These are phyloP conservation scores for Ibycter americanus DNA, from an alignment of 2,797 vertebrate species.

Conservation along the genomic window DNA sequence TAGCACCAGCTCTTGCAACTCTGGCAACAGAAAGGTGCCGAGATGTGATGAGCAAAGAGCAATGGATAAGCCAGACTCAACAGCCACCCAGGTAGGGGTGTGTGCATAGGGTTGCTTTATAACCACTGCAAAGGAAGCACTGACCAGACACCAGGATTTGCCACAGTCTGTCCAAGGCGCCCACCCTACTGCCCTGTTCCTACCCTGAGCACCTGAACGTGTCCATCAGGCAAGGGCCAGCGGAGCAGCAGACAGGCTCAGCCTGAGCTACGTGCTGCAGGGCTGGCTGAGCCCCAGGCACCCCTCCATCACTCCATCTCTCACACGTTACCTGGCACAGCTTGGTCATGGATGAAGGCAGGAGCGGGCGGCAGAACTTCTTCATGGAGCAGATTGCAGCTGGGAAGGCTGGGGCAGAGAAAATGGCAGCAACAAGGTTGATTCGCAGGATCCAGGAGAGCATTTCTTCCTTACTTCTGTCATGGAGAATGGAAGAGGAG, in stretches of 20 bases:
- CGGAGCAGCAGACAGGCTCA: neutral
- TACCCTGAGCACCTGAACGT: neutral
- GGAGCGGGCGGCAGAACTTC: constrained; percentile 92
- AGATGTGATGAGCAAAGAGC: neutral
- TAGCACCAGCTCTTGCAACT: neutral
- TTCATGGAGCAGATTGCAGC: constrained; percentile 98
- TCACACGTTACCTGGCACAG: constrained; percentile 86
- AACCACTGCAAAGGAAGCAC: neutral
- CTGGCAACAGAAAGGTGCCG: neutral
- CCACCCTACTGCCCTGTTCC: neutral
- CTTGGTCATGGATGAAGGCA: constrained; percentile 91
- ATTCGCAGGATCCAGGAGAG: constrained; percentile 96
- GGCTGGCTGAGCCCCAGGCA: neutral
- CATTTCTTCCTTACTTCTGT: constrained; percentile 96
- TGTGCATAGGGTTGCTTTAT: neutral
- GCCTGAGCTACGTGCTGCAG: neutral
- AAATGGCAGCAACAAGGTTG: constrained; percentile 94
- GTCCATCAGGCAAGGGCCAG: neutral
- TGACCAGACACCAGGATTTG: neutral
- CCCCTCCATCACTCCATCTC: neutral
- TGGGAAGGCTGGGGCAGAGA: constrained; percentile 95
- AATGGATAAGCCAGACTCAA: neutral
- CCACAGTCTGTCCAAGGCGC: neutral
- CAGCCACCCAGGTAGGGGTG: neutral
- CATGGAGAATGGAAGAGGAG: neutral